Percentiles rank a stretch among this genome's conserved stretches.
phyloP scores from a whole-genome alignment of 2,888 invertebrate species.

The Gymnocheta viridis region DNA sequence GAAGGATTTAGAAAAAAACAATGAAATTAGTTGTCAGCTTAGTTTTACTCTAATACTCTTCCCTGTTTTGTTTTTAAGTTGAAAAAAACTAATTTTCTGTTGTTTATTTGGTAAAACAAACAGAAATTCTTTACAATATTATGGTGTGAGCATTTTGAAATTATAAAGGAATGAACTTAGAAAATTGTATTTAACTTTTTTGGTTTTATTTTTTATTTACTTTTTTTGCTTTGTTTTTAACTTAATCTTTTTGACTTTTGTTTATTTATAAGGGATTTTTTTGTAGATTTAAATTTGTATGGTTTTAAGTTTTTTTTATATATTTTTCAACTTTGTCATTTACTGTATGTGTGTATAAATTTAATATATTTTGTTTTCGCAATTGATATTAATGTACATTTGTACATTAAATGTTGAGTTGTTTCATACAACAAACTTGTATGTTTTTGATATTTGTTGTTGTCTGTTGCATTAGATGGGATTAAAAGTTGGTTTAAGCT shows the following conservation, averaged over 20 bases:
- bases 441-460: constrained; percentile 1
- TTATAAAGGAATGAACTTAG: not conserved
- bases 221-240: too few relatives aligned
- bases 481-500: constrained; percentile 50
- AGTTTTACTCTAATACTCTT: not conserved
- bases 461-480: constrained; percentile 21
- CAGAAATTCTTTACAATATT: not conserved
- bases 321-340: not conserved
- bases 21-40: constrained; percentile 20
- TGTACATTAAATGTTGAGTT: not conserved
- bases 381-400: too few relatives aligned
- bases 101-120: not conserved
- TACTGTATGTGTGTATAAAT: not conserved
- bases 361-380: not conserved
- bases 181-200: constrained; percentile 21
- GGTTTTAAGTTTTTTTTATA: not conserved
- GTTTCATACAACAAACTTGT: not conserved
- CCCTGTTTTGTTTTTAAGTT: not conserved
- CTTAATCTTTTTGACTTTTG: not conserved
- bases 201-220: too few relatives aligned
- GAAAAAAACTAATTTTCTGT: not conserved
- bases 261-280: constrained; percentile 3
- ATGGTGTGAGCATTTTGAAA: not conserved
- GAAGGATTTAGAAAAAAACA: not conserved
- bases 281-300: not conserved